Evolutionary conservation across 2,888 invertebrate genomes (phyloP), one percentile per base, ranked within the genome.

Genomic region (Drosophila vallismaia): DNA sequence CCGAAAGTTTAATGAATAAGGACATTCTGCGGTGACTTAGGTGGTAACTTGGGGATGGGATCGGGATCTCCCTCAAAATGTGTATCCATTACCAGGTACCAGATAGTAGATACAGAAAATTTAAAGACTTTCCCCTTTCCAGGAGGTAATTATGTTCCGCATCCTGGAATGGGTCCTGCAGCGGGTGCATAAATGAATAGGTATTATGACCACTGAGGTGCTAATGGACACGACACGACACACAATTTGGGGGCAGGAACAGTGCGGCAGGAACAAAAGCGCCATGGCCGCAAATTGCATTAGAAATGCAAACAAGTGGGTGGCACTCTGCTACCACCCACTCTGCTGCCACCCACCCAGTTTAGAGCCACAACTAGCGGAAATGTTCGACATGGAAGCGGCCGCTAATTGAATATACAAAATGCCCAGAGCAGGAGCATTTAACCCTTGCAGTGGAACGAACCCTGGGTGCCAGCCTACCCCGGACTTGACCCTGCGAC

Each of bases 151-250:
- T 36, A 42, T 42, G 40, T 19, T 1, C 40, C 1, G 40, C 40
- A 14, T 8, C 19, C n/a, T 5, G 19, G 31, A 10, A 19, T 8
- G 14, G 28, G 58, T 29, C 46, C 46, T 33, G 42, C 42, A 60
- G 53, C 77, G 68, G 53, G 73, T 75, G 45, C 79, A 86, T 88
- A 88, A 82, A 82, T 82, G 82, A 86, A 88, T 88, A 86, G 88
- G 88, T 83, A 82, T 88, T 88, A 88, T 86, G 73, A 70, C 75
- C 88, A 88, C 76, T 86, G 86, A 82, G 82, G 82, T 82, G 82
- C 88, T 82, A 82, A 82, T 82, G 88, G 82, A 86, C 88, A 82
- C 86, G 88, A 83, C 82, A 88, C 88, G 88, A 84, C 82, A 88
- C 84, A 83, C 83, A 44, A 33, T 70, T 49, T 26, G 56, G 49